Percentiles rank a stretch among this genome's conserved stretches.
Conservation (phyloP, 1,140 invertebrate species). For the Plutomurus gul region DNA sequence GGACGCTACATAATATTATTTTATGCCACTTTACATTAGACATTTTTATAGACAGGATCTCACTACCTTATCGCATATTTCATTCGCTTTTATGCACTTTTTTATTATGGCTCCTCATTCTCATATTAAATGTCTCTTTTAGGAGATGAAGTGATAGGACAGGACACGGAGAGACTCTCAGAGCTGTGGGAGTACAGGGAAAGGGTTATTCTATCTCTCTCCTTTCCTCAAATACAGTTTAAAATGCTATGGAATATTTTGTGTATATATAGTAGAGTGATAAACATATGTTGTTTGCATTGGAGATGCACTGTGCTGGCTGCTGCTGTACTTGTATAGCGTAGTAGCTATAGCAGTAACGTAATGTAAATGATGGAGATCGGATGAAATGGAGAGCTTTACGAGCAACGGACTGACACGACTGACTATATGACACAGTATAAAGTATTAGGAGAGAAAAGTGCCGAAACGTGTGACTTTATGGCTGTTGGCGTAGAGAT, state of each 20-base stretch:
- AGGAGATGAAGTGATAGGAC: constrained; percentile 13
- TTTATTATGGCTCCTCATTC: background rate
- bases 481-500: background rate
- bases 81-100: constrained; percentile 21
- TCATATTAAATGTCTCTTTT: constrained; percentile 15
- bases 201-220: too few species aligned
- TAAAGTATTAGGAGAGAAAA: constrained; percentile 16
- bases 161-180: too few species aligned
- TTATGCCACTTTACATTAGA: background rate
- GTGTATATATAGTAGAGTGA: too few species aligned
- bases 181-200: too few species aligned
- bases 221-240: too few species aligned
- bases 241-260: too few species aligned
- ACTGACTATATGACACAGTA: constrained; percentile 10
- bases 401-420: too few species aligned
- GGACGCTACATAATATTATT: background rate
- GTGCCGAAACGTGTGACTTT: constrained; percentile 11
- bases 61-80: constrained; percentile 16
- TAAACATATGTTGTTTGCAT: background rate
- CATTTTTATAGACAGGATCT: background rate
- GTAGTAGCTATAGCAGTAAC: background rate
- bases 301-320: too few species aligned
- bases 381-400: constrained; percentile 17
- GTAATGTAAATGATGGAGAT: background rate
- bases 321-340: too few species aligned